phyloP scores from a whole-genome alignment of 2,888 invertebrate species.

The Amblyjoppa proteus region DNA sequence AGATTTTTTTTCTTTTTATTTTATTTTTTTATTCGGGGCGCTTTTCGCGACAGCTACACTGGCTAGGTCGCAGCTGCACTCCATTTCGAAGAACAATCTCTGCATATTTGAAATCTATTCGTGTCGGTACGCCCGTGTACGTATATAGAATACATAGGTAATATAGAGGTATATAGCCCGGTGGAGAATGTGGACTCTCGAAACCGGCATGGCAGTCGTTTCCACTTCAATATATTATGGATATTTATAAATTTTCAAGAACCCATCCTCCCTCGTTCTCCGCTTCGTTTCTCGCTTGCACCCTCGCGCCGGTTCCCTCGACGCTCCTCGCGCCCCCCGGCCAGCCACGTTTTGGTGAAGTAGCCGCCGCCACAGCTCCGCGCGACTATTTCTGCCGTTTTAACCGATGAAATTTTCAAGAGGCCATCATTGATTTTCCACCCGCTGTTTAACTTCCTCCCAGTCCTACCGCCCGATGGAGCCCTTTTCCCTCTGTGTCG shows the following conservation, averaged over 20 bases:
- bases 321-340: slow-evolving; percentile 43
- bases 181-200: slow-evolving; percentile 49
- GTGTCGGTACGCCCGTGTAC: slow-evolving; percentile 57
- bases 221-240: slow-evolving; percentile 77
- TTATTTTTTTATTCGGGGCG: slow-evolving; percentile 24
- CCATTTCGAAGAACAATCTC: slow-evolving; percentile 81
- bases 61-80: slow-evolving; percentile 78
- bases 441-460: slow-evolving; percentile 49
- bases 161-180: slow-evolving; percentile 50
- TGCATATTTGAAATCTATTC: slow-evolving; percentile 83
- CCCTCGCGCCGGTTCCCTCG: slow-evolving; percentile 42
- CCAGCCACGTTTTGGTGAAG: slow-evolving; percentile 64
- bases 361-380: slow-evolving; percentile 59
- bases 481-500: slow-evolving; percentile 44
- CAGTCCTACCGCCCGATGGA: slow-evolving; percentile 58
- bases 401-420: slow-evolving; percentile 80
- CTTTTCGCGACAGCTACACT: slow-evolving; percentile 71
- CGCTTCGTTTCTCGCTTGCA: neutral
- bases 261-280: slow-evolving; percentile 32
- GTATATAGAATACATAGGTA: slow-evolving; percentile 36
- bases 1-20: slow-evolving; percentile 22
- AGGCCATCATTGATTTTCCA: slow-evolving; percentile 80
- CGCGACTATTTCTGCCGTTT: slow-evolving; percentile 78
- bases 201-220: slow-evolving; percentile 60
- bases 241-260: slow-evolving; percentile 80